These are phyloP conservation scores for Cotesia typhae DNA, from an alignment of 1,140 invertebrate species.

Conservation along the genomic window DNA sequence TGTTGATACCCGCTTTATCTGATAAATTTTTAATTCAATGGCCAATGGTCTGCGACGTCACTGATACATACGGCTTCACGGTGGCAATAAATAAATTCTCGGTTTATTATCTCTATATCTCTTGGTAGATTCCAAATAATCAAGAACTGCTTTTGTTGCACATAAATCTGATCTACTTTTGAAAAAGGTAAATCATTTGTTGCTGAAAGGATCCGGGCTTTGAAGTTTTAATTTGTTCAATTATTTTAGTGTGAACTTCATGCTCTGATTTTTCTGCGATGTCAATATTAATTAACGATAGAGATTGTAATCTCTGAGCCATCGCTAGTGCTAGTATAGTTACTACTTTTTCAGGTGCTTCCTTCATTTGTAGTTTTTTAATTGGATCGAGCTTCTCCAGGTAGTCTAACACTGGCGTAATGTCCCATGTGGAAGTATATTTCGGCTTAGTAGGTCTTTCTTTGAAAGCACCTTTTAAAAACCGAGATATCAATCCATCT, in stretches of 20 bases:
- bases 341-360: slow-evolving; percentile 41
- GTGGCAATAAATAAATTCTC: slow-evolving; percentile 32
- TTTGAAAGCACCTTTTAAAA: slow-evolving; percentile 47
- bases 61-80: slow-evolving; percentile 32
- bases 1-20: slow-evolving; percentile 25
- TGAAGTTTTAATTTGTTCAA: slow-evolving; percentile 41
- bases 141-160: slow-evolving; percentile 28
- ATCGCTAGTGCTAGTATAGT: slow-evolving; percentile 42
- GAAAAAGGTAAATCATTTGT: slow-evolving; percentile 35
- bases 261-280: slow-evolving; percentile 24
- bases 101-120: slow-evolving; percentile 25
- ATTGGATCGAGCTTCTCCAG: slow-evolving; percentile 39
- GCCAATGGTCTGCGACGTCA: slow-evolving; percentile 37
- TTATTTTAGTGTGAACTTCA: slow-evolving; percentile 34
- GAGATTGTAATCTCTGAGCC: slow-evolving; percentile 44
- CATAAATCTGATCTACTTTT: slow-evolving; percentile 33
- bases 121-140: slow-evolving; percentile 35
- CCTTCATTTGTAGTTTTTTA: slow-evolving; percentile 25
- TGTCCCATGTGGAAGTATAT: slow-evolving; percentile 48
- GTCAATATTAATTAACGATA: slow-evolving; percentile 40
- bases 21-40: slow-evolving; percentile 26
- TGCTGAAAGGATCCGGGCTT: slow-evolving; percentile 40
- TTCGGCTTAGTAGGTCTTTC: slow-evolving; percentile 45
- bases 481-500: slow-evolving; percentile 31
- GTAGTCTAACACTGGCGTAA: slow-evolving; percentile 43